A percentile compares a stretch with the other conserved stretches of the same genome.
phyloP scores from a whole-genome alignment of 2,797 vertebrate genomes.

The Borostomias antarcticus region DNA sequence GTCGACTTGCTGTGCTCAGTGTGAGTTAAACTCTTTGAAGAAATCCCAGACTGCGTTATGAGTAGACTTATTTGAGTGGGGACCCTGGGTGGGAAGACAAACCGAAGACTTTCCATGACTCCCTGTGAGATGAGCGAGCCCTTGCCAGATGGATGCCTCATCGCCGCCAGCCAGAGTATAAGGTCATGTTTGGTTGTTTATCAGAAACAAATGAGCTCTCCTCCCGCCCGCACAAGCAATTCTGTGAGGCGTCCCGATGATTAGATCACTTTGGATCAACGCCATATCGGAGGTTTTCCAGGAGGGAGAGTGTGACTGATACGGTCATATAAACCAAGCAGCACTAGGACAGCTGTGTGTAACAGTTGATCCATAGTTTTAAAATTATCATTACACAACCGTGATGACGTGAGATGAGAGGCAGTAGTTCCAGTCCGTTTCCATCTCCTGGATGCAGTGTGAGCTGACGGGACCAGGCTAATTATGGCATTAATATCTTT shows the following conservation, averaged over 20 bases:
- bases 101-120: constrained; percentile 50
- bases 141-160: constrained; percentile 38
- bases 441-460: background rate
- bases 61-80: constrained; percentile 36
- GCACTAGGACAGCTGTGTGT: background rate
- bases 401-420: background rate
- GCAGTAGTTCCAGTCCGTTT: background rate
- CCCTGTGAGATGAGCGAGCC: constrained; percentile 13
- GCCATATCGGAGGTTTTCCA: constrained; percentile 39
- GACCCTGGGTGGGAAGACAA: constrained; percentile 32
- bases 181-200: constrained; percentile 46
- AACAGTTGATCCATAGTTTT: background rate
- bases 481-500: constrained; percentile 29
- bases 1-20: background rate
- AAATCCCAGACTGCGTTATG: constrained; percentile 30
- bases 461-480: background rate
- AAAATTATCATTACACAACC: background rate
- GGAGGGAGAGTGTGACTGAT: constrained; percentile 22
- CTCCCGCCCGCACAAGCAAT: constrained; percentile 29
- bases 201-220: constrained; percentile 43
- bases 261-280: constrained; percentile 32
- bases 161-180: constrained; percentile 10
- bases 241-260: background rate
- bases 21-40: constrained; percentile 9
- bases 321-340: background rate